These are phyloP conservation scores for Tetramorium simillimum DNA, from an alignment of 1,140 invertebrate genomes.

Conservation along the genomic window DNA sequence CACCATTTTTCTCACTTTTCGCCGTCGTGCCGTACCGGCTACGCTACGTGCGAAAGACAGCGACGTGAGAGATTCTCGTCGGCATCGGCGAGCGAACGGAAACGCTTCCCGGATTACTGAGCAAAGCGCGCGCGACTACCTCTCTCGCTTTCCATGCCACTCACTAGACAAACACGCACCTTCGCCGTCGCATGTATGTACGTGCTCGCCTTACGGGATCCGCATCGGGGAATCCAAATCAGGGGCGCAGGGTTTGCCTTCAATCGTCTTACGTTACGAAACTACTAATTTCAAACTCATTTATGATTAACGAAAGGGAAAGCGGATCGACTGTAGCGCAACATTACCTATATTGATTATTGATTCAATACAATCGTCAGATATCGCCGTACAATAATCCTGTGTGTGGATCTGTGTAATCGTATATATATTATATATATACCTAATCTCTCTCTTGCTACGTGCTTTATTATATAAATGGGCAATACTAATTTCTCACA, in stretches of 20 bases:
- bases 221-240: no score
- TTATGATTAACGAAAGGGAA: conserved; percentile 59
- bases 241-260: neutral
- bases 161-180: conserved; percentile 68
- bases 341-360: conserved; percentile 26
- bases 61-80: neutral
- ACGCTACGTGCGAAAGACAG: neutral
- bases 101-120: conserved; percentile 74
- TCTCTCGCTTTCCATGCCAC: conserved; percentile 62
- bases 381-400: no score
- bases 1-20: neutral
- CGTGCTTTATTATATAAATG: neutral
- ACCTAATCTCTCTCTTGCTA: neutral
- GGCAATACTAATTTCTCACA: conserved; percentile 5
- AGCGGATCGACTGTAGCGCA: neutral
- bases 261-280: neutral
- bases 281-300: neutral
- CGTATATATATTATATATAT: neutral
- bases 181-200: neutral
- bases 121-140: conserved; percentile 46
- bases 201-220: no score
- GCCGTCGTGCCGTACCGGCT: neutral
- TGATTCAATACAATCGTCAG: no score
- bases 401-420: no score
- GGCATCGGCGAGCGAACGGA: conserved; percentile 52